Base-by-base conservation (phyloP, 2,888 invertebrate species). In the Noctua pronuba region DNA sequence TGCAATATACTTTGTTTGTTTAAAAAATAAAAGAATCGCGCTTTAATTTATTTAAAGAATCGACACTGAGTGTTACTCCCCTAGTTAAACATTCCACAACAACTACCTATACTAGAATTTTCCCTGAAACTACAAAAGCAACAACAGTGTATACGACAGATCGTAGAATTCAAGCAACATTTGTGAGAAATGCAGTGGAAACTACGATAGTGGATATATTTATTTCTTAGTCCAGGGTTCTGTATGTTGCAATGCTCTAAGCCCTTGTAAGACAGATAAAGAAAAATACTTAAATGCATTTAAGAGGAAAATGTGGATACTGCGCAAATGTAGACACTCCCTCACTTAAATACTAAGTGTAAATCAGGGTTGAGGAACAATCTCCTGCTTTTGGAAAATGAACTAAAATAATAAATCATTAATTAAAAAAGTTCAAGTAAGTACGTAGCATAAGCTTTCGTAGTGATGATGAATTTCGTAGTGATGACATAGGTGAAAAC, bases 31-130 rank as follows among this genome's bases (percentile, higher is more conserved):
- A 41, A 72, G n/a, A 66, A 67, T 44, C 10, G 3, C 16, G 35
- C 38, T 75, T 80, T 73, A 74, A 84, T 85, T 77, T 80, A 78
- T 78, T 82, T 73, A 49, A 64, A 74, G 65, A 28, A 28, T 28
- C 7, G 28, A 7, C 58, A 58, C 16, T 58, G n/a, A 28, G 5
- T 31, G 60, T 60, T 3, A 60, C 7, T 60, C 13, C 67, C 49
- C 38, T 71, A 72, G 35, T 75, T 68, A 44, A 60, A 74, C 60
- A 84, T 74, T 79, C 65, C 16, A 65, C 7, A 31, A 74, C 58
- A 68, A 71, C 58, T 64, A 38, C 24, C 2, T 38, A 24, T 6
- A 31, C 55, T 62, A 72, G 62, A 65, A n/a, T 73, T 79, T 83
- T 73, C 41, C 21, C 13, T 16, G 38, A 75, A 85, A 79, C 73